phyloP scores from a whole-genome alignment of 2,113 vertebrate species.

The Mixornis gularis region DNA sequence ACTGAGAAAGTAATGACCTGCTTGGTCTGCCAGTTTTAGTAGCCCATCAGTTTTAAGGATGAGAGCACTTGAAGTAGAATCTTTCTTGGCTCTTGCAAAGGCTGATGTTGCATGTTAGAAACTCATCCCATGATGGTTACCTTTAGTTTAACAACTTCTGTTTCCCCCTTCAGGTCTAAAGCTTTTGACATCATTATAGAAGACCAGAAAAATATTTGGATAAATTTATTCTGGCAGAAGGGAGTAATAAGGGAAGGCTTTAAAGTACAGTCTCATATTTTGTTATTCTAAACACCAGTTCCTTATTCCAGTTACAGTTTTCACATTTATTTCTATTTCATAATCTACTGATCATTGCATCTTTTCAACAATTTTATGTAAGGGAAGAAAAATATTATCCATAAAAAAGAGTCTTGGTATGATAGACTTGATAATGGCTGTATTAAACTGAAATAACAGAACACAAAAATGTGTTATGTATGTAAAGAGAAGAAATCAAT shows the following conservation, averaged over 20 bases:
- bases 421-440: background rate
- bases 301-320: background rate
- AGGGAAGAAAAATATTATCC: background rate
- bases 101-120: background rate
- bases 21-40: background rate
- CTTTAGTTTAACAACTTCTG: background rate
- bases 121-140: background rate
- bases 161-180: background rate
- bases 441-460: slow-evolving; percentile 1
- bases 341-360: background rate
- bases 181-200: background rate
- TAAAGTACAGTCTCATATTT: background rate
- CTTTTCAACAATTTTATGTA: background rate
- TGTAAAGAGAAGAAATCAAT: background rate
- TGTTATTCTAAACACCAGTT: background rate
- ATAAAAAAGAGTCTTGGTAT: background rate
- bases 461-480: background rate
- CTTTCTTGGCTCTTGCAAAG: background rate
- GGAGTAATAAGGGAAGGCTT: background rate
- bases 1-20: background rate
- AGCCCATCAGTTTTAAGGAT: background rate
- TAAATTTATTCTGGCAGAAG: background rate
- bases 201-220: background rate
- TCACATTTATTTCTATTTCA: background rate
- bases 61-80: background rate